Conservation (phyloP, 2,797 vertebrate species). For the Myripristis murdjan region DNA sequence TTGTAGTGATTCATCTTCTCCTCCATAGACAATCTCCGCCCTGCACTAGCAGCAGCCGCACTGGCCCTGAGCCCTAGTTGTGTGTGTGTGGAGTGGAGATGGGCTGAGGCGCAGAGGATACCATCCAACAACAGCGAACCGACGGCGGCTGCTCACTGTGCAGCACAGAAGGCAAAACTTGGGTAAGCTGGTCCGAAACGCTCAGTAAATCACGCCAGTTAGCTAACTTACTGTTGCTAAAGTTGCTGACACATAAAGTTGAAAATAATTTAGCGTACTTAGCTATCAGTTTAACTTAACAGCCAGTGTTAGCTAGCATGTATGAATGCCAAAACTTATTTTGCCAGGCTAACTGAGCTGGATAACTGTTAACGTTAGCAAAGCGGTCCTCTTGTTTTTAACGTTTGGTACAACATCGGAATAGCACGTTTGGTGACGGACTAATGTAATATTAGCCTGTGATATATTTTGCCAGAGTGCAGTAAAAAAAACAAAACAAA, state of each 20-base stretch:
- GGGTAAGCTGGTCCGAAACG: conserved; percentile 42
- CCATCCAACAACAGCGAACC: conserved; percentile 27
- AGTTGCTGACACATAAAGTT: conserved; percentile 13
- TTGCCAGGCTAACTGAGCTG: neutral
- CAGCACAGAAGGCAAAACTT: conserved; percentile 16
- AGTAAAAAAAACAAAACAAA: too few relatives aligned
- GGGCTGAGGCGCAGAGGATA: conserved; percentile 66
- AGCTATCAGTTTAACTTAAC: conserved; percentile 25
- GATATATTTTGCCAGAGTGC: neutral
- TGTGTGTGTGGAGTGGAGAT: conserved; percentile 61
- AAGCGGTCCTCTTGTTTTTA: neutral
- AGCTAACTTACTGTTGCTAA: neutral
- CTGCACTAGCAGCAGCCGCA: conserved; percentile 7
- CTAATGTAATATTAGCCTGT: neutral
- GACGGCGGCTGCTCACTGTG: neutral
- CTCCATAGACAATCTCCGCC: conserved; percentile 24
- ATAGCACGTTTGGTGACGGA: neutral
- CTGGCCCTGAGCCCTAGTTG: conserved; percentile 10
- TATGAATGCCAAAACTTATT: conserved; percentile 40
- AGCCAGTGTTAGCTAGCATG: conserved; percentile 52
- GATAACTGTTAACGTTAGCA: neutral
- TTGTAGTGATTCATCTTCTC: conserved; percentile 43
- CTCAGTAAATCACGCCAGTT: neutral
- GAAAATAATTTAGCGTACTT: neutral
- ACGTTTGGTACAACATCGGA: too few relatives aligned